Conservation (phyloP, 2,797 vertebrate species). For the Crax fasciolata region DNA sequence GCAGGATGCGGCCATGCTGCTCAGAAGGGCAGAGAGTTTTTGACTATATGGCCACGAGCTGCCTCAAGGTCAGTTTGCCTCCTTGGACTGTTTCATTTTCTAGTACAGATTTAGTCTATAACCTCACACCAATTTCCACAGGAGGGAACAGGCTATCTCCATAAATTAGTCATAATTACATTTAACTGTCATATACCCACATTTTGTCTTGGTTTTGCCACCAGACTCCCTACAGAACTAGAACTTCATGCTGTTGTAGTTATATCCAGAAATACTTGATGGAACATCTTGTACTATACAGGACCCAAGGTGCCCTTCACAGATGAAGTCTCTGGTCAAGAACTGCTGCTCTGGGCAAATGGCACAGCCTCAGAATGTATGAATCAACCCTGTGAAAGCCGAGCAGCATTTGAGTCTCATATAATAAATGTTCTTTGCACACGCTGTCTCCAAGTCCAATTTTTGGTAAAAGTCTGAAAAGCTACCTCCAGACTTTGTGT, state of each 20-base stretch:
- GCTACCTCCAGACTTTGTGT: not conserved
- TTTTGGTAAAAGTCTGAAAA: conserved; percentile 14
- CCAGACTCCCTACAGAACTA: not conserved
- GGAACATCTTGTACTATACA: not conserved
- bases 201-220: not conserved
- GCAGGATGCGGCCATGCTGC: not conserved
- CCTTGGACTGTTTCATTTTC: not conserved
- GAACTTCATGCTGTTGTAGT: not conserved
- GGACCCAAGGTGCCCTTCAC: not conserved
- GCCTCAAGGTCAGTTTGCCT: not conserved
- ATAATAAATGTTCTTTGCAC: not conserved
- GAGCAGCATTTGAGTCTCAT: not conserved
- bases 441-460: not conserved
- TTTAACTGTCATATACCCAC: not conserved
- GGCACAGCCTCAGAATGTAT: not conserved
- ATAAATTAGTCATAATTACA: not conserved
- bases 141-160: not conserved
- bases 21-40: not conserved
- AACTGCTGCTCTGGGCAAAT: not conserved
- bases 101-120: not conserved
- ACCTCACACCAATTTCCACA: not conserved
- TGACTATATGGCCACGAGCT: not conserved
- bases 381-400: not conserved
- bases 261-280: not conserved
- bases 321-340: not conserved